A percentile compares a stretch with the other conserved stretches of the same genome.
phyloP scores from a whole-genome alignment of 2,113 vertebrate genomes.

The Craseonycteris thonglongyai region DNA sequence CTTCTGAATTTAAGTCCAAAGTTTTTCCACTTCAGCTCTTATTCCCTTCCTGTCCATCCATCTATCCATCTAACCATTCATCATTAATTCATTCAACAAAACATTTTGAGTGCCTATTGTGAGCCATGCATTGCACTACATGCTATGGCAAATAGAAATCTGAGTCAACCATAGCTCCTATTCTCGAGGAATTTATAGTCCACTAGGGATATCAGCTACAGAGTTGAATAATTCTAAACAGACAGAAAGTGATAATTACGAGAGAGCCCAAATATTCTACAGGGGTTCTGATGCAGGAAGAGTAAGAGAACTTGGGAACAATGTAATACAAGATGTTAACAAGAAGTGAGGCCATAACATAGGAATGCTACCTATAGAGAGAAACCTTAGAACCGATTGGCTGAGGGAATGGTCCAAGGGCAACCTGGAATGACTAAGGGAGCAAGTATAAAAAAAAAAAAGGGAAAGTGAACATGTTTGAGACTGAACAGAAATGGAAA shows the following conservation, averaged over 20 bases:
- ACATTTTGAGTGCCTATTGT: not conserved
- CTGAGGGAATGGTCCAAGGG: not conserved
- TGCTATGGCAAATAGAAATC: not conserved
- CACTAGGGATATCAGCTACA: not conserved
- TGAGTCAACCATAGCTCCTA: not conserved
- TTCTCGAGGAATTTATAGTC: not conserved
- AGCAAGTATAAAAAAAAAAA: not conserved
- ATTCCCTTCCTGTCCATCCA: not conserved
- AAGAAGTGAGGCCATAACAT: not conserved
- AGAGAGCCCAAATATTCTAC: not conserved
- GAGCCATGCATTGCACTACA: not conserved
- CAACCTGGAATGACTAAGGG: not conserved
- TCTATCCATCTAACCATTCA: not conserved
- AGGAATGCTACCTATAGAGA: not conserved
- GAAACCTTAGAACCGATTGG: not conserved
- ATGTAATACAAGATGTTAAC: not conserved
- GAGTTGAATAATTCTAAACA: not conserved
- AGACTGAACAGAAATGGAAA: not conserved
- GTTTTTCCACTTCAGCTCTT: not conserved
- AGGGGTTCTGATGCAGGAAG: not conserved
- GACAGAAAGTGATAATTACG: not conserved
- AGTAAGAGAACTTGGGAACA: not conserved
- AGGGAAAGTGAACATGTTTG: not conserved
- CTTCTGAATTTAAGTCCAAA: not conserved
- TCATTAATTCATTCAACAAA: not conserved